phyloP scores from a whole-genome alignment of 2,113 vertebrate species.

The Hassar affinis region DNA sequence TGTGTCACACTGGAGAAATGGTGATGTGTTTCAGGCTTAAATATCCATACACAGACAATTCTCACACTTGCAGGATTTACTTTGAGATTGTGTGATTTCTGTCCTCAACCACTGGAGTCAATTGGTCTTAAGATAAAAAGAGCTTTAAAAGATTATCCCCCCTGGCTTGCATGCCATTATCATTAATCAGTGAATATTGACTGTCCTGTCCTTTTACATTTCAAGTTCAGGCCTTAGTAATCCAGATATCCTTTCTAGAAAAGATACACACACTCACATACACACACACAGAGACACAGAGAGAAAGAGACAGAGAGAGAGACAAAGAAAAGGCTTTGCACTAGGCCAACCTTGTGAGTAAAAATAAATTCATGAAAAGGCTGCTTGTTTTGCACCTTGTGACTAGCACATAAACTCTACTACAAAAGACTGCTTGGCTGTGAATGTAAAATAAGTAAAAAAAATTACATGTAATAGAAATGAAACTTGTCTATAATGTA shows the following conservation, averaged over 20 bases:
- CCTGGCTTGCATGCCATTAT: slow-evolving; percentile 79
- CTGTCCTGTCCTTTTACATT: slow-evolving; percentile 76
- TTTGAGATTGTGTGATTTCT: slow-evolving; percentile 63
- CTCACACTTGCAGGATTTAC: slow-evolving; percentile 51
- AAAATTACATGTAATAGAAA: not conserved
- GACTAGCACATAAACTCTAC: slow-evolving; percentile 8
- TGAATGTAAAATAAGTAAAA: not conserved
- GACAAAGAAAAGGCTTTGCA: not conserved
- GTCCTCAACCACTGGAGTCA: slow-evolving; percentile 69
- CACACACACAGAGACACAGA: slow-evolving; percentile 35
- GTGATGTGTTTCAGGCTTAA: not conserved
- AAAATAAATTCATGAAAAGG: slow-evolving; percentile 32
- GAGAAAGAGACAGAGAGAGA: not conserved
- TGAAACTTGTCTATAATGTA: not conserved
- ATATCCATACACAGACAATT: slow-evolving; percentile 9
- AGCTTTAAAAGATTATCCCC: slow-evolving; percentile 84
- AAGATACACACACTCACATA: slow-evolving; percentile 66
- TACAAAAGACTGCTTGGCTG: not conserved
- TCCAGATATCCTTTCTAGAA: slow-evolving; percentile 73
- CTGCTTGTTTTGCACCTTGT: not conserved
- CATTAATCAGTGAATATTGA: slow-evolving; percentile 88
- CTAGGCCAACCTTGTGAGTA: slow-evolving; percentile 30
- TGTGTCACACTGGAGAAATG: not conserved
- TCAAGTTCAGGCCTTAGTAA: slow-evolving; percentile 81
- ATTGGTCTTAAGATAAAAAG: slow-evolving; percentile 78